These are phyloP conservation scores for Neosalanx taihuensis DNA, from an alignment of 2,797 vertebrate species.

Conservation along the genomic window DNA sequence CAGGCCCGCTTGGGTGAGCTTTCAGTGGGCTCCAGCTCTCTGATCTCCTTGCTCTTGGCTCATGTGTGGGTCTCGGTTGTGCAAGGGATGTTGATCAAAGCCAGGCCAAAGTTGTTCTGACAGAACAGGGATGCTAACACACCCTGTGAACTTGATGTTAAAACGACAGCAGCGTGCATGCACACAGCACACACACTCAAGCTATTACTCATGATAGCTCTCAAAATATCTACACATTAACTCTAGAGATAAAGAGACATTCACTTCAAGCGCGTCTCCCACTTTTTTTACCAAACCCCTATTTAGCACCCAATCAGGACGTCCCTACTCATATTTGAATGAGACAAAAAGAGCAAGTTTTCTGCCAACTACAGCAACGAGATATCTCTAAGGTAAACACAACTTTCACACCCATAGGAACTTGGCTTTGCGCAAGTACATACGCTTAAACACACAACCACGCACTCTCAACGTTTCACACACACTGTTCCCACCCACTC, in stretches of 20 bases:
- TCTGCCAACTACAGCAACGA: too few relatives aligned
- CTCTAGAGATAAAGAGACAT: too few relatives aligned
- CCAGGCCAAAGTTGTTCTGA: constrained; percentile 3
- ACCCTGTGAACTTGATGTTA: background rate
- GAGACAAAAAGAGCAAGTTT: too few relatives aligned
- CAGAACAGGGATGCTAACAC: background rate
- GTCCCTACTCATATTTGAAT: too few relatives aligned
- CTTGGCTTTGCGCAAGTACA: background rate
- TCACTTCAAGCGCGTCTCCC: too few relatives aligned
- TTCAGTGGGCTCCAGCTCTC: constrained; percentile 19
- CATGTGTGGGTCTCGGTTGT: background rate
- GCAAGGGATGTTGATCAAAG: constrained; percentile 25
- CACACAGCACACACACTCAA: background rate
- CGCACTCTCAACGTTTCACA: background rate
- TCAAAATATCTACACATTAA: too few relatives aligned
- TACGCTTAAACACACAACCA: constrained; percentile 13
- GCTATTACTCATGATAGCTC: too few relatives aligned
- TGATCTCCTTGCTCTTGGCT: constrained; percentile 9
- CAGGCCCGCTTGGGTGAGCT: constrained; percentile 8
- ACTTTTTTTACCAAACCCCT: too few relatives aligned
- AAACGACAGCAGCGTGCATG: background rate
- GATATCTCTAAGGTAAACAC: too few relatives aligned
- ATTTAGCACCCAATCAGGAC: too few relatives aligned
- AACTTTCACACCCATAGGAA: background rate
- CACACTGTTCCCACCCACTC: too few relatives aligned